These are phyloP conservation scores for Allophyes oxyacanthae DNA, from an alignment of 2,888 invertebrate genomes.

Conservation along the genomic window DNA sequence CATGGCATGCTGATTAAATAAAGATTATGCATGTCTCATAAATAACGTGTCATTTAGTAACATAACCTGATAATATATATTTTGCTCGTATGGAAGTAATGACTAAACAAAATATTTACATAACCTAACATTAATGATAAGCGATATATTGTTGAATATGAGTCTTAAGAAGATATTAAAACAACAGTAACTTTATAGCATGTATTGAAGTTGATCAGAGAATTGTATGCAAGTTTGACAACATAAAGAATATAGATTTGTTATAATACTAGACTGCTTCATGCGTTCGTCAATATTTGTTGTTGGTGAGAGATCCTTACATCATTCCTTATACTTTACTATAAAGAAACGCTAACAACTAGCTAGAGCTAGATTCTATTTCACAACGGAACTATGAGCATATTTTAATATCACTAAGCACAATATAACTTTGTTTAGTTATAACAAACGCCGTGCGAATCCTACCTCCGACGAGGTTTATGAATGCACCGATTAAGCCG, in stretches of 20 bases:
- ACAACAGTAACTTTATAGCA: slow-evolving; percentile 49
- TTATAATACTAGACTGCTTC: slow-evolving; percentile 42
- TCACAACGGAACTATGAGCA: slow-evolving; percentile 88
- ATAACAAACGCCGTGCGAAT: slow-evolving; percentile 69
- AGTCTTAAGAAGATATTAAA: slow-evolving; percentile 47
- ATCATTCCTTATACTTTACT: slow-evolving; percentile 61
- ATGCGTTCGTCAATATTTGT: slow-evolving; percentile 23
- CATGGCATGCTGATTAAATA: slow-evolving; percentile 79
- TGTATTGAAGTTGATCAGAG: slow-evolving; percentile 42
- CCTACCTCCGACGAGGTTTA: slow-evolving; percentile 62
- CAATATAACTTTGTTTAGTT: slow-evolving; percentile 72
- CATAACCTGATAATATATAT: slow-evolving; percentile 65
- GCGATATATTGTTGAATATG: slow-evolving; percentile 36
- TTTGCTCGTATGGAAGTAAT: slow-evolving; percentile 64
- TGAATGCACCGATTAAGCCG: slow-evolving; percentile 74
- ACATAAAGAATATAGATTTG: slow-evolving; percentile 32
- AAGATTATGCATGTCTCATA: slow-evolving; percentile 82
- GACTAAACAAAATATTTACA: slow-evolving; percentile 82
- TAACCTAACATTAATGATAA: slow-evolving; percentile 59
- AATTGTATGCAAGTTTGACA: slow-evolving; percentile 33
- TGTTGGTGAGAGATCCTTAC: slow-evolving; percentile 65
- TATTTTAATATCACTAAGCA: slow-evolving; percentile 86
- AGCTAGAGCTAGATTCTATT: slow-evolving; percentile 85
- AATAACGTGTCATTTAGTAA: slow-evolving; percentile 58
- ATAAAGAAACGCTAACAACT: slow-evolving; percentile 78